Evolutionary conservation across 2,888 invertebrate genomes (phyloP), one percentile per base, ranked within the genome.

Genomic region (Oxytorus armatus): DNA sequence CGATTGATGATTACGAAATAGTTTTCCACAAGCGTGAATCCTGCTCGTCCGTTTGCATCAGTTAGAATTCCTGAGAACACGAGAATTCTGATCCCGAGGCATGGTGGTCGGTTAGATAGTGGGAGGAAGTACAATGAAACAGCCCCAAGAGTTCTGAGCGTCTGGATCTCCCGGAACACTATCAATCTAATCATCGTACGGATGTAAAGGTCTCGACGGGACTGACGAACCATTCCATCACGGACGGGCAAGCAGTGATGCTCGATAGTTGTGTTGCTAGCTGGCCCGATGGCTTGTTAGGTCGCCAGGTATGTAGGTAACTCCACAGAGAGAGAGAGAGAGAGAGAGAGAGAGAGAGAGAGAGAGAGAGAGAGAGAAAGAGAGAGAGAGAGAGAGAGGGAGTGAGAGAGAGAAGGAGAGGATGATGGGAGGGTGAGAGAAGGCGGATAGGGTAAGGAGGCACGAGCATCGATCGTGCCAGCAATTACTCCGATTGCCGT

Each of bases 401-500:
- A 44, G 16, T 23, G 63, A 14, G 61, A 14, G 14, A 53, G 10
- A 44, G 16, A 33, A 55, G 11, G 53, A 53, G 23, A 11, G 33
- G 42, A 72, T 49, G 59, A 79, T 69, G 39, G 75, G 59, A 76
- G 74, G 74, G 55, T 59, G 65, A 69, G 70, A 76, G 75, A 78
- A 81, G 73, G 59, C 63, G 77, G 77, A 83, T 75, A 69, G 82
- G 68, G 81, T 70, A 81, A 82, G 81, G 82, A 77, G 82, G 81
- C 75, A 77, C 65, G 79, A 72, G 77, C 75, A 84, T 82, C 82
- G 82, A 78, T 81, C 72, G 77, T 69, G 79, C 79, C 77, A 77
- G 83, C 76, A 81, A 83, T 83, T 83, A 83, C 83, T 79, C 73
- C 79, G 83, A 83, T 83, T 83, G 81, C 82, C 76, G 79, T 82